Conservation (phyloP, 2,888 invertebrate species). For the Tenthredo amoena region DNA sequence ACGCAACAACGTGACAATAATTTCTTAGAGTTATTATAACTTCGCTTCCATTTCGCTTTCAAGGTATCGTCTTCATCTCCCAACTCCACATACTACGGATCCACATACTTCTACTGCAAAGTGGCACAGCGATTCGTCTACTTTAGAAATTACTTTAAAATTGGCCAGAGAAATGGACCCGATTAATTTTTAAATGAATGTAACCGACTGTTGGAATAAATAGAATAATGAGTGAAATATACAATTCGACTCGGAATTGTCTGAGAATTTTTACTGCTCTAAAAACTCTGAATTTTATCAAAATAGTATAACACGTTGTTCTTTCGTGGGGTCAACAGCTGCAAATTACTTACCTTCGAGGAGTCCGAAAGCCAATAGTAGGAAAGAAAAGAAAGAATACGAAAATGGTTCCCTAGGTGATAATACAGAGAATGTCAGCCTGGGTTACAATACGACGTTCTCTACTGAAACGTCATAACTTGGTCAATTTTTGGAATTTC, state of each 20-base stretch:
- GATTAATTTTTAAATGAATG: constrained; percentile 87
- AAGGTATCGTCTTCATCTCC: constrained; percentile 85
- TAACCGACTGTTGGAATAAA: background rate
- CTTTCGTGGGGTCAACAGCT: no score
- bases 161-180: constrained; percentile 91
- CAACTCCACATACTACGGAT: constrained; percentile 90
- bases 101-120: constrained; percentile 90
- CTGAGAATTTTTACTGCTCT: background rate
- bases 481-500: no score
- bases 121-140: constrained; percentile 85
- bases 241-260: background rate
- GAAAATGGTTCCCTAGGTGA: no score
- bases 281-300: no score
- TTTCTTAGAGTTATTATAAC: background rate
- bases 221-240: background rate
- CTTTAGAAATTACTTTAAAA: constrained; percentile 86
- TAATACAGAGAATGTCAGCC: no score
- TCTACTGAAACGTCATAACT: no score
- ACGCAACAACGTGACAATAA: constrained; percentile 70
- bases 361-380: no score
- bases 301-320: no score
- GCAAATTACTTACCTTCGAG: no score
- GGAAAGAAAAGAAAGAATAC: no score
- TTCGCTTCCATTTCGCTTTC: constrained; percentile 63
- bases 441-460: no score